Percentiles rank a stretch among this genome's conserved stretches.
phyloP scores from a whole-genome alignment of 2,113 vertebrate species.

The Tachysurus vachellii region DNA sequence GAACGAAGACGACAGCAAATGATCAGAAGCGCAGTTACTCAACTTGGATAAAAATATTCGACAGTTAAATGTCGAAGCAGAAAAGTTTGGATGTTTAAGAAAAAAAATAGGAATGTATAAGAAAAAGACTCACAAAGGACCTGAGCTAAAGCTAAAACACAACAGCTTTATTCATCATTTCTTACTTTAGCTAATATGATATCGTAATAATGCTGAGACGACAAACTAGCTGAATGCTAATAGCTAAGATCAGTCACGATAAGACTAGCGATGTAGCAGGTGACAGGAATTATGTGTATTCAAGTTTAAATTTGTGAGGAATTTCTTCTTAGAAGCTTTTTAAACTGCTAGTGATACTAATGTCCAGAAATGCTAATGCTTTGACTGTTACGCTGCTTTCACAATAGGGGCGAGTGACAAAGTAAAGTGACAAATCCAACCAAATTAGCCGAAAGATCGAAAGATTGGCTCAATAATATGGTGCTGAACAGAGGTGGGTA shows the following conservation, averaged over 20 bases:
- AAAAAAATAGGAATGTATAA: background rate
- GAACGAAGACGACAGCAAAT: background rate
- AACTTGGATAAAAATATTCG: too few species aligned
- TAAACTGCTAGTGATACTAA: too few species aligned
- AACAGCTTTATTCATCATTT: background rate
- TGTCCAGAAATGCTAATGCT: background rate
- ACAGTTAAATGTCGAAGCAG: too few species aligned
- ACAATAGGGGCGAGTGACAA: background rate
- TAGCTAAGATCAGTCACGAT: background rate
- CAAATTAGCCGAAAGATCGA: too few species aligned
- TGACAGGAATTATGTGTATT: background rate
- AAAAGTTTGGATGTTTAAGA: too few species aligned
- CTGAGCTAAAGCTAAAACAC: background rate
- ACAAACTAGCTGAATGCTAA: background rate
- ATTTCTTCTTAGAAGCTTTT: too few species aligned
- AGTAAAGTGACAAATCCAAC: too few species aligned
- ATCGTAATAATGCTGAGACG: background rate
- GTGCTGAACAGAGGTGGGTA: too few species aligned
- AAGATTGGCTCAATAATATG: too few species aligned
- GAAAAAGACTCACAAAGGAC: background rate
- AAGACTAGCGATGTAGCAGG: background rate
- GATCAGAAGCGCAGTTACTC: background rate
- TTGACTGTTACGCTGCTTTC: background rate
- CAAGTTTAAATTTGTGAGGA: background rate
- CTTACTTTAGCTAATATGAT: background rate